A percentile compares a stretch with the other conserved stretches of the same genome.
Evolutionary conservation across 2,113 vertebrate species (phyloP).

Genomic region (Myocastor coypus): DNA sequence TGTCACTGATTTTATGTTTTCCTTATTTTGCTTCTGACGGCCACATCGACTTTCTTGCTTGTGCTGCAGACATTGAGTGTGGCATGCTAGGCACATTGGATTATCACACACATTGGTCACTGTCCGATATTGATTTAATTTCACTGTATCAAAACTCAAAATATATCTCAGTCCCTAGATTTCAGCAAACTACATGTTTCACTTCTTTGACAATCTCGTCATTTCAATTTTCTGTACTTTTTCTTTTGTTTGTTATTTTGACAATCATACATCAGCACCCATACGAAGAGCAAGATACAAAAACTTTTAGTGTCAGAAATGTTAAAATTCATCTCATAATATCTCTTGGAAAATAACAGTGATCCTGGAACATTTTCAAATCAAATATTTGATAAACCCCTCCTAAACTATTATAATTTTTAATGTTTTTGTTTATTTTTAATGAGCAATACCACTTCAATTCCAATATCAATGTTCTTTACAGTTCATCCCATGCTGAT

Average conservation of each 20-base stretch:
- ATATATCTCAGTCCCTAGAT: not conserved
- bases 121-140: conserved; percentile 72
- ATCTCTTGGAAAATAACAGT: not conserved
- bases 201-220: conserved; percentile 66
- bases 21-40: conserved; percentile 52
- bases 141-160: conserved; percentile 61
- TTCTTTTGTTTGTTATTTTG: conserved; percentile 56
- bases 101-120: conserved; percentile 56
- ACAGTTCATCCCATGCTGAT: not conserved
- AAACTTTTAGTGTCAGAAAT: conserved; percentile 43
- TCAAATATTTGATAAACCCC: not conserved
- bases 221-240: conserved; percentile 58
- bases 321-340: not conserved
- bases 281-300: conserved; percentile 45
- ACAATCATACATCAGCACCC: conserved; percentile 13
- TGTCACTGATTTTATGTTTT: conserved; percentile 41
- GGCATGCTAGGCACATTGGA: not conserved
- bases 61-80: conserved; percentile 38
- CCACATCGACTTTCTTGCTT: conserved; percentile 27
- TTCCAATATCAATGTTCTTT: not conserved
- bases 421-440: not conserved
- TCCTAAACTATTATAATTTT: not conserved
- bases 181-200: no score
- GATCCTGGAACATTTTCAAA: not conserved
- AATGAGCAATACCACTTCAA: not conserved